These are phyloP conservation scores for Phalacrocorax carbo DNA, from an alignment of 2,113 vertebrate genomes.

Conservation along the genomic window DNA sequence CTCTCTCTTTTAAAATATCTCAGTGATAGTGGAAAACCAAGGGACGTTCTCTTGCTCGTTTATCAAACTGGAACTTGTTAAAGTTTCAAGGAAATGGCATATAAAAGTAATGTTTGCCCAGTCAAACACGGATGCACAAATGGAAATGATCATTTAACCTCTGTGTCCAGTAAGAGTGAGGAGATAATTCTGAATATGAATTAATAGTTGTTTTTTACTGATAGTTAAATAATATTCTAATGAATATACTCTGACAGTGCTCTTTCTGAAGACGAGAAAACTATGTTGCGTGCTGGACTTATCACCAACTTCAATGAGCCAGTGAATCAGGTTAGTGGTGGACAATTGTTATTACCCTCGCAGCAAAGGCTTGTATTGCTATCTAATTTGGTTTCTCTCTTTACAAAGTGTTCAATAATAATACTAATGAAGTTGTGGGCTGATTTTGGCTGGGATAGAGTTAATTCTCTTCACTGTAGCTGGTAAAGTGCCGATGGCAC, in stretches of 20 bases:
- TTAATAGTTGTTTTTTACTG: background rate
- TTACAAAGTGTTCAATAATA: background rate
- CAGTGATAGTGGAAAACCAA: background rate
- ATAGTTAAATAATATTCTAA: background rate
- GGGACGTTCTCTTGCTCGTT: background rate
- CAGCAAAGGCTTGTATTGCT: background rate
- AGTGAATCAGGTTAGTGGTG: slow-evolving; percentile 91
- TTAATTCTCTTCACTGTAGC: too few relatives aligned
- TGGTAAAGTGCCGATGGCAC: too few relatives aligned
- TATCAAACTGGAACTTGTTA: background rate
- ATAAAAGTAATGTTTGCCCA: background rate
- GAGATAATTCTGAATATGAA: background rate
- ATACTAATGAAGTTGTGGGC: background rate
- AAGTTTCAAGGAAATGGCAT: background rate
- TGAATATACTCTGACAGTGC: slow-evolving; percentile 76
- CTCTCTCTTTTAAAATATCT: background rate
- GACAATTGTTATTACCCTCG: background rate
- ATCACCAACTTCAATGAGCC: slow-evolving; percentile 98
- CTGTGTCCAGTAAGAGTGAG: background rate
- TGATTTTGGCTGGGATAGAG: too few relatives aligned
- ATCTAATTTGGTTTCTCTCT: background rate
- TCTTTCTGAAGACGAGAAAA: slow-evolving; percentile 94
- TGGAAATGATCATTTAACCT: background rate
- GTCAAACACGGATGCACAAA: background rate
- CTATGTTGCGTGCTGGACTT: slow-evolving; percentile 90